Base-by-base conservation (phyloP, 2,113 vertebrate genomes). In the Bombycilla garrulus region DNA sequence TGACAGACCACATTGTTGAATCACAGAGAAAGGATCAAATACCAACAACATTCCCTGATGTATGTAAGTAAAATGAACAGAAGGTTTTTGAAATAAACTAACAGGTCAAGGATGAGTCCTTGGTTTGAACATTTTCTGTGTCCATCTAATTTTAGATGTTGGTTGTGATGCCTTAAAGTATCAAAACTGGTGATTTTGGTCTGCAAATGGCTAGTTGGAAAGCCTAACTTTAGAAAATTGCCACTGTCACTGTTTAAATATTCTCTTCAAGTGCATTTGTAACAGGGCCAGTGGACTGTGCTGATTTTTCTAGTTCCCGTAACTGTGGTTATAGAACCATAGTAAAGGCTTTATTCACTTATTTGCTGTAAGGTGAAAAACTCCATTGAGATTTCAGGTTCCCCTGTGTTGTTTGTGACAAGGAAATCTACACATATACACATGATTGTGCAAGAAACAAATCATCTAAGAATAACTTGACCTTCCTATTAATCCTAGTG, bases 81-180 rank as follows among this genome's bases (percentile, higher is more conserved):
- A 87, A 95, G 45, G 60, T 74, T 94, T 92, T 96, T 76, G 88
- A 95, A 96, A 94, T 97, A 96, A 97, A 95, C 77, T 35, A 92
- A 88, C 15, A 91, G 92, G 87, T 96, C 90, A 92, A 91, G 84
- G 92, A 89, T 50, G 81, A 93, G 50, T 79, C 48, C 40, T 42
- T 90, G 38, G 38, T 95, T 95, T 95, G 86, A 89, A 92, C 40
- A 61, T 92, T 94, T 92, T 93, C 67, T 86, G 82, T 85, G 88
- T 95, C 94, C 28, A 3, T 85, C 91, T 50, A 56, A 95, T 95
- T 95, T 25, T 36, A 21, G 28, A 33, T 15, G 10, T 50, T 5
- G 72, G 67, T 72, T 92, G 40, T 80, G 28, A 40, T 57, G 64
- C 50, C 76, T 50, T 16, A 18, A 77, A 73, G 29, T 57, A 78